Base-by-base conservation (phyloP, 1,140 invertebrate genomes). In the Aphis gossypii region DNA sequence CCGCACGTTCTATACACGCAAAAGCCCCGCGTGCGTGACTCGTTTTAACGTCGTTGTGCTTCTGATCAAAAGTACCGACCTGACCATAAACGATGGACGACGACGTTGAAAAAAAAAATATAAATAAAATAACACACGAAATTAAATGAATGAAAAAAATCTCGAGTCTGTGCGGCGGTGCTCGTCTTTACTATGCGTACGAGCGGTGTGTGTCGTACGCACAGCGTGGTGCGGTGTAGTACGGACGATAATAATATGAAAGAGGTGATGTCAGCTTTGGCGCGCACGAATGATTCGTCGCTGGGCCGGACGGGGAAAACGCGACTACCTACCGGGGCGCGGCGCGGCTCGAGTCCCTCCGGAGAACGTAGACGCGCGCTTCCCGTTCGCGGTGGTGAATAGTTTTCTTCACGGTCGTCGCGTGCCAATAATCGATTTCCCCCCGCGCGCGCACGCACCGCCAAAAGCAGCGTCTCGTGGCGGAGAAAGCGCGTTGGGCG, bases 361-460 rank as follows among this genome's bases (percentile, higher is more conserved):
- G 38, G 21, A 46, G 30, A 90, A 68, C 38, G 23, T 25, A 25
- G 38, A 14, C 25, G 38, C 89, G 90, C 90, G n/a, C 30, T 35
- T 76, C 30, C 60, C 7, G 30, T n/a, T 11, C 89, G 25, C 7
- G 60, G 68, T 21, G 30, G 60, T 18, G 41, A 11, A 4, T 51
- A 20, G 21, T 86, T 93, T 86, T 93, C 35, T 93, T 93, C 92
- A 93, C 46, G 92, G 92, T 84, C 76, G 92, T 56, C 76, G 92
- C 82, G 89, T 90, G 89, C 89, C 89, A 90, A 68, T 68, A 93
- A 93, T 93, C 92, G 92, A 93, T 93, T 76, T 76, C 60, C 87
- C 89, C 89, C 56, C 11, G 48, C 14, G 38, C n/a, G n/a, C 54
- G 23, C 89, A 21, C 88, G 38, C 46, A 30, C 87, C 44, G 11